Evolutionary conservation across 2,797 vertebrate genomes (phyloP).

Genomic region (Channa striata): DNA sequence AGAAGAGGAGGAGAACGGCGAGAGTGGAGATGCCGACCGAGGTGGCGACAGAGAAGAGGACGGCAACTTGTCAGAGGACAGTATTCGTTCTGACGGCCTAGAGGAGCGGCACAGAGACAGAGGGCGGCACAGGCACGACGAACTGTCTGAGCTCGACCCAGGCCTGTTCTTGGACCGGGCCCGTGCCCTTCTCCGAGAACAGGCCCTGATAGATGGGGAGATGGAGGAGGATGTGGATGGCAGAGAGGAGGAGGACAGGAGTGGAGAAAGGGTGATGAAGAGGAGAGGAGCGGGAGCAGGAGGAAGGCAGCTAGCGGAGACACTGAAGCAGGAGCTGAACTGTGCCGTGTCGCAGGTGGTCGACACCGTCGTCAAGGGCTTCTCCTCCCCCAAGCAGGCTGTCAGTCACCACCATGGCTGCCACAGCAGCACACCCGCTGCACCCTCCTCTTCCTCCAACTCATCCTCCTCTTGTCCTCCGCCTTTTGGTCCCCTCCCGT

Average conservation of each 20-base stretch:
- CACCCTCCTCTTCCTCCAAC: constrained; percentile 92
- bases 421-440: constrained; percentile 72
- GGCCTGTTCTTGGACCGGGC: constrained; percentile 96
- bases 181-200: constrained; percentile 92
- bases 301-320: constrained; percentile 93
- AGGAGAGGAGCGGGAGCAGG: constrained; percentile 82
- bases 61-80: constrained; percentile 97
- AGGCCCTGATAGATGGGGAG: constrained; percentile 84
- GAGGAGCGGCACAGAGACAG: constrained; percentile 80
- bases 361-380: constrained; percentile 98
- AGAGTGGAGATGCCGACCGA: constrained; percentile 57
- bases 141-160: constrained; percentile 93
- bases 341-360: constrained; percentile 98
- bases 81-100: constrained; percentile 93
- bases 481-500: constrained; percentile 89
- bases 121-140: constrained; percentile 79
- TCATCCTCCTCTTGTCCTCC: constrained; percentile 80
- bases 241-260: constrained; percentile 76
- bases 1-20: constrained; percentile 76
- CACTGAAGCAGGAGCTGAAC: constrained; percentile 97
- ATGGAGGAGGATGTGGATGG: constrained; percentile 87
- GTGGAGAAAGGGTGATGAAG: constrained; percentile 77
- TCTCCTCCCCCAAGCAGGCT: constrained; percentile 84
- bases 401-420: constrained; percentile 86
- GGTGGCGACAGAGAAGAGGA: constrained; percentile 88